phyloP scores from a whole-genome alignment of 2,113 vertebrate genomes.

The Lanius ludovicianus region DNA sequence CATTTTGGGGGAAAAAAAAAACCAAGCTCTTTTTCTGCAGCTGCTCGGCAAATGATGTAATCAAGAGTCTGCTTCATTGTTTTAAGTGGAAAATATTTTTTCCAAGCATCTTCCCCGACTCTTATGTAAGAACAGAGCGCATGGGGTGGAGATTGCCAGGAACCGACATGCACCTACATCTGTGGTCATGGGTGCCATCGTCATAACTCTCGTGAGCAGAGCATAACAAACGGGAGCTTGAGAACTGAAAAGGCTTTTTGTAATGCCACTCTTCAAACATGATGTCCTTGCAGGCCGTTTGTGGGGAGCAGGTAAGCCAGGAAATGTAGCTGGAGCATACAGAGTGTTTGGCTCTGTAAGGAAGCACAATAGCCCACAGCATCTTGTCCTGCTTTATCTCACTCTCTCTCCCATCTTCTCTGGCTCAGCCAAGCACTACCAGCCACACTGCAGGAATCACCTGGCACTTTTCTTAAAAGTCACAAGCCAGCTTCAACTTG shows the following conservation, averaged over 20 bases:
- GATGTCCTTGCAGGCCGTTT: not conserved
- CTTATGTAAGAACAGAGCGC: not conserved
- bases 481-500: not conserved
- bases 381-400: not conserved
- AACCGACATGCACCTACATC: rapidly evolving
- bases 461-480: not conserved
- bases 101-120: not conserved
- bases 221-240: not conserved
- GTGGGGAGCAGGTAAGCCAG: not conserved
- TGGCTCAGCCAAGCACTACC: not conserved
- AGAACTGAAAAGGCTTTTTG: not conserved
- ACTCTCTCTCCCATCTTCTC: not conserved
- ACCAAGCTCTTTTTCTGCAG: not conserved
- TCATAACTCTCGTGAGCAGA: not conserved
- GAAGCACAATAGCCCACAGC: rapidly evolving
- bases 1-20: rapidly evolving
- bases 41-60: not conserved
- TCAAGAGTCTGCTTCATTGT: not conserved
- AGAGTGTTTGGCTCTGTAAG: not conserved
- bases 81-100: not conserved
- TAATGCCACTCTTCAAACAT: not conserved
- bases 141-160: rapidly evolving
- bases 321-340: not conserved
- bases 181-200: not conserved
- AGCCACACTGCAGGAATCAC: not conserved